Percentiles rank a stretch among this genome's conserved stretches.
Conservation (phyloP, 2,797 vertebrate genomes). For the Xenentodon cancila region DNA sequence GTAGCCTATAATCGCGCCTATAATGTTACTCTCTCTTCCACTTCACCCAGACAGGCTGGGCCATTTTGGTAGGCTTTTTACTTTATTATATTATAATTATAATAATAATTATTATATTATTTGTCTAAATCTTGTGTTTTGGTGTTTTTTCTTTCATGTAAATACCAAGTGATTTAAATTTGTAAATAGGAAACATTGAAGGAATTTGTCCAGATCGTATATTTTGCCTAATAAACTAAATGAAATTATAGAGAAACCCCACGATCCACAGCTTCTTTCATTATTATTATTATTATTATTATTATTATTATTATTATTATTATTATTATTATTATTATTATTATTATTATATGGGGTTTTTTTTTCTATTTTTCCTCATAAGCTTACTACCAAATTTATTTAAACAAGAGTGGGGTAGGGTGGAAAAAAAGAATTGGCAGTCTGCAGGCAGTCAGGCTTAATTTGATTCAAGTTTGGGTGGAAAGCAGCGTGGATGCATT, state of each 20-base stretch:
- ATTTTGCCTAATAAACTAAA: conserved; percentile 99
- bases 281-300: conserved; percentile 19
- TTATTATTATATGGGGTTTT: too few relatives aligned
- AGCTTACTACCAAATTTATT: conserved; percentile 17
- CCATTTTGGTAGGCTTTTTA: conserved; percentile 85
- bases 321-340: conserved; percentile 24
- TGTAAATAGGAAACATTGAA: conserved; percentile 96
- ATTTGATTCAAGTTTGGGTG: conserved; percentile 82
- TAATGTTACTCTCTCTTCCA: conserved; percentile 80
- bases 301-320: conserved; percentile 38
- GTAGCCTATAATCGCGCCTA: conserved; percentile 84
- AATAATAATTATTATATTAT: conserved; percentile 73
- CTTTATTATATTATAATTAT: conserved; percentile 84
- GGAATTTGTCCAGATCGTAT: conserved; percentile 99
- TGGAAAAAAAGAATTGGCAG: conserved; percentile 40
- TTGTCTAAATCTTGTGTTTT: conserved; percentile 76
- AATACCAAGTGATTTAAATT: conserved; percentile 95
- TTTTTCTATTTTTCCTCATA: too few relatives aligned
- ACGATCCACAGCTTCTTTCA: conserved; percentile 33
- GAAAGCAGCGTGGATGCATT: conserved; percentile 87
- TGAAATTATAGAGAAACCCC: conserved; percentile 88
- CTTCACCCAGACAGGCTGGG: conserved; percentile 79
- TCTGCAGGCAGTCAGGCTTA: conserved; percentile 66
- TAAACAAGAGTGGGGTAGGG: conserved; percentile 28
- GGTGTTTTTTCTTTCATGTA: conserved; percentile 91